Evolutionary conservation across 2,797 vertebrate genomes (phyloP).

Genomic region (Oreortyx pictus): DNA sequence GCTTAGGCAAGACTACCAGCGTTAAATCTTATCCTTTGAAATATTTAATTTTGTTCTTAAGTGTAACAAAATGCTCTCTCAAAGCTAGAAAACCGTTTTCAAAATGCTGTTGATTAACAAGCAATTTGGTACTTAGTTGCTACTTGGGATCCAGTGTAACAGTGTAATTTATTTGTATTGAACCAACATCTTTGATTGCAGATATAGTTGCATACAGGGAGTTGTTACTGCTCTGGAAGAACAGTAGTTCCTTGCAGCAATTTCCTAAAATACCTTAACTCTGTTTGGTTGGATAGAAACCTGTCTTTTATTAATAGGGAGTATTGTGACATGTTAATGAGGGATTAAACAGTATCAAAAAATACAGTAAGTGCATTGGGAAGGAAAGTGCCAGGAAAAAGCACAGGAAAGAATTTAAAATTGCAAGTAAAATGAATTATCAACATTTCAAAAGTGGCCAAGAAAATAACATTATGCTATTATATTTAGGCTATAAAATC

Average conservation of each 20-base stretch:
- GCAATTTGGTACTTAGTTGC: neutral
- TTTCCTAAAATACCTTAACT: neutral
- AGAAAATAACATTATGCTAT: neutral
- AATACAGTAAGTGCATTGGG: neutral
- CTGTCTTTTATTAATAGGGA: neutral
- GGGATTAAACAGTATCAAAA: neutral
- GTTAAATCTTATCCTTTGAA: neutral
- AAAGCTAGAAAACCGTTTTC: neutral
- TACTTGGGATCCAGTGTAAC: neutral
- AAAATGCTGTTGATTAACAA: neutral
- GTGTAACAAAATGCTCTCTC: neutral
- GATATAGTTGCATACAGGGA: neutral
- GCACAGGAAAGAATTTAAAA: neutral
- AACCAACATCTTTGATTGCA: neutral
- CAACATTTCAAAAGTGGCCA: neutral
- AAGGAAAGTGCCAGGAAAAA: neutral
- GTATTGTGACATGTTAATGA: neutral
- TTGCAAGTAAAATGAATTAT: neutral
- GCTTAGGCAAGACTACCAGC: neutral
- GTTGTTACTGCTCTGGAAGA: neutral
- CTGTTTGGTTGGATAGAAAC: neutral
- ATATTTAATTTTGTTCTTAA: neutral
- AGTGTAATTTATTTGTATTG: neutral
- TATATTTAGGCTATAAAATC: neutral
- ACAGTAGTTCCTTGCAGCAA: neutral